These are phyloP conservation scores for Helostoma temminkii DNA, from an alignment of 2,797 vertebrate species.

Conservation along the genomic window DNA sequence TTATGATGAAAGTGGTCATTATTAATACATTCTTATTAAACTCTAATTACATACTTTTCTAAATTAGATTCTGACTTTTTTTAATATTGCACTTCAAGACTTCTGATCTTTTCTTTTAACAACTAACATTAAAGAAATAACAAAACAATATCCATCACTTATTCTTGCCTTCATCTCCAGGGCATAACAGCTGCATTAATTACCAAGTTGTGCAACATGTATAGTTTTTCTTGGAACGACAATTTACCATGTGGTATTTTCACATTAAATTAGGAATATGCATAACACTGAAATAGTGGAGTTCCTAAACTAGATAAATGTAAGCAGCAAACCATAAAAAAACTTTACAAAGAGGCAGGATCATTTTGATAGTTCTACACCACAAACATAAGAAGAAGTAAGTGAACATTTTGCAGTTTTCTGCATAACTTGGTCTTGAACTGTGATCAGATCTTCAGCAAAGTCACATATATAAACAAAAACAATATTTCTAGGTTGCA, in stretches of 20 bases:
- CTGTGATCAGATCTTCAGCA: no score
- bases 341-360: no score
- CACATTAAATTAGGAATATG: not conserved
- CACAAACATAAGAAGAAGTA: no score
- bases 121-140: not conserved
- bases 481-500: no score
- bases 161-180: not conserved
- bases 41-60: not conserved
- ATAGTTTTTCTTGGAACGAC: not conserved
- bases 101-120: not conserved
- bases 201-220: not conserved
- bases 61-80: not conserved
- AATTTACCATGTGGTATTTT: not conserved
- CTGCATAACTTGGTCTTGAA: no score
- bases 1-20: not conserved
- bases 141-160: not conserved
- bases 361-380: no score
- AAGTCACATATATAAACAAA: no score
- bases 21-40: not conserved
- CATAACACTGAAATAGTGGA: not conserved
- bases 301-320: no score
- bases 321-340: no score
- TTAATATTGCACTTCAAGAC: not conserved
- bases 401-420: no score
- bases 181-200: not conserved